Percentiles rank a stretch among this genome's conserved stretches.
These are phyloP conservation scores for Diorhabda carinulata DNA, from an alignment of 1,140 invertebrate genomes.

Conservation along the genomic window DNA sequence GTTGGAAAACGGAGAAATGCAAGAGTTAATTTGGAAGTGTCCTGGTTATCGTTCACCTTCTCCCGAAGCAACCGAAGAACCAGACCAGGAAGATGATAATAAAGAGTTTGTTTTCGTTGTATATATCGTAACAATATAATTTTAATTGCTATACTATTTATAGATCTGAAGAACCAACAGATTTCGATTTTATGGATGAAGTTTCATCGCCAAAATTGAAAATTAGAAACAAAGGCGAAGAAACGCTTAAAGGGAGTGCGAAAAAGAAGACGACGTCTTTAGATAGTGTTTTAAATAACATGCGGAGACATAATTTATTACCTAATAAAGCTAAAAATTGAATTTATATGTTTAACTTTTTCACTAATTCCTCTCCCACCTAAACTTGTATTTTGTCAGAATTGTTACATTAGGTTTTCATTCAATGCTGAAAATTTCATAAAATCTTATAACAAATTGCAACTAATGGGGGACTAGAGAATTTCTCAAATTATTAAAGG, in stretches of 20 bases:
- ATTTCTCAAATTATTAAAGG: too few relatives aligned
- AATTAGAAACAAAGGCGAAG: slow-evolving; percentile 59
- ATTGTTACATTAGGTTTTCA: too few relatives aligned
- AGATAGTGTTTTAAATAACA: slow-evolving; percentile 68
- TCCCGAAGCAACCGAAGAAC: slow-evolving; percentile 37
- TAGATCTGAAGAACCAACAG: slow-evolving; percentile 58
- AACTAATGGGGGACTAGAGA: too few relatives aligned
- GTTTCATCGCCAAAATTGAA: slow-evolving; percentile 61
- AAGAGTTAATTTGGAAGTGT: slow-evolving; percentile 43
- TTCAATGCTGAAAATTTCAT: too few relatives aligned
- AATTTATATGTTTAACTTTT: neutral
- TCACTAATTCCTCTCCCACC: too few relatives aligned
- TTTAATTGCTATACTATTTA: slow-evolving; percentile 18
- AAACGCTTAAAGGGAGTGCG: slow-evolving; percentile 64
- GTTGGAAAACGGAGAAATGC: slow-evolving; percentile 40
- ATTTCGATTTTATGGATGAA: slow-evolving; percentile 75
- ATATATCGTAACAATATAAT: neutral
- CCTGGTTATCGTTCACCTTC: slow-evolving; percentile 45
- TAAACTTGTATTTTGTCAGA: too few relatives aligned
- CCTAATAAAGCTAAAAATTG: slow-evolving; percentile 30
- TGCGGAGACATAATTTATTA: slow-evolving; percentile 58
- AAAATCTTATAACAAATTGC: too few relatives aligned
- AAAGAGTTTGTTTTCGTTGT: slow-evolving; percentile 34
- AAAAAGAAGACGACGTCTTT: slow-evolving; percentile 74
- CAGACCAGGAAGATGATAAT: slow-evolving; percentile 34